Percentiles rank a stretch among this genome's conserved stretches.
phyloP scores from a whole-genome alignment of 2,888 invertebrate genomes.

The Sphinx pinastri region DNA sequence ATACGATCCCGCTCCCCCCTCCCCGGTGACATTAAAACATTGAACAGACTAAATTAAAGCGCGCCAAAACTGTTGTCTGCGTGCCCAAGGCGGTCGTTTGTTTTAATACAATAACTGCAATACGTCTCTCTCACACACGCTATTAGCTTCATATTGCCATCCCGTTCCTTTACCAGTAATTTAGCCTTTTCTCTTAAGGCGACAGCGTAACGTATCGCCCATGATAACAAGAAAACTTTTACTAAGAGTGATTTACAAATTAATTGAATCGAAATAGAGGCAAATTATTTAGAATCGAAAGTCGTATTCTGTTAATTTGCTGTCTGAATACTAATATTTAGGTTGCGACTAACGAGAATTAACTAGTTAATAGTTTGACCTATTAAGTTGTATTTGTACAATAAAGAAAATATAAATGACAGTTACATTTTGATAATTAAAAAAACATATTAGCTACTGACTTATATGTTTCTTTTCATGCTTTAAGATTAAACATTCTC shows the following conservation, averaged over 20 bases:
- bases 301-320: neutral
- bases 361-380: no score
- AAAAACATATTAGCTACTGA: neutral
- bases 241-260: constrained; percentile 23
- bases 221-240: constrained; percentile 36
- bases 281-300: constrained; percentile 34
- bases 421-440: neutral
- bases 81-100: constrained; percentile 82
- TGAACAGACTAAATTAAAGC: constrained; percentile 82
- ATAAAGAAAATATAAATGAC: no score
- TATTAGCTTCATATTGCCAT: constrained; percentile 52
- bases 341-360: no score
- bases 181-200: constrained; percentile 75
- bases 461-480: neutral
- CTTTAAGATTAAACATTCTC: constrained; percentile 12
- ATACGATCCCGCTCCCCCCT: constrained; percentile 45
- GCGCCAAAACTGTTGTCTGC: constrained; percentile 80
- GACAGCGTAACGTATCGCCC: constrained; percentile 63
- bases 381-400: neutral
- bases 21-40: constrained; percentile 79
- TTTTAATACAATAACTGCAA: constrained; percentile 82
- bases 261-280: constrained; percentile 23
- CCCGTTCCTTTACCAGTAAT: constrained; percentile 62
- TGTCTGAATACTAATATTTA: constrained; percentile 10
- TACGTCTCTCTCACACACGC: constrained; percentile 68